These are phyloP conservation scores for Ceratotherium simum DNA, from an alignment of 2,113 vertebrate genomes.

Conservation along the genomic window DNA sequence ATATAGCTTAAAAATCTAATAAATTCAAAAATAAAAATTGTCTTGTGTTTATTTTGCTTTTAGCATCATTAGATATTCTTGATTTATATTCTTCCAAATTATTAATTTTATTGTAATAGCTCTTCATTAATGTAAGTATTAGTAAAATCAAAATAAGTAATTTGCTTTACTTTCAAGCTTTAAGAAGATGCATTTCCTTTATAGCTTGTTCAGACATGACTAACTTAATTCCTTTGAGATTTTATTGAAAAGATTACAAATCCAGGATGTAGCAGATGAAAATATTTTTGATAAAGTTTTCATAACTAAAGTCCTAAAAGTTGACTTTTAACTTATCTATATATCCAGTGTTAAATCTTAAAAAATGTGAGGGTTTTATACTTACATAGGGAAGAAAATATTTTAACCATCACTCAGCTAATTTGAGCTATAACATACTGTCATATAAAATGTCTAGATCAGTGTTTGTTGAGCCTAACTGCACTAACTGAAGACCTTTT, in stretches of 20 bases:
- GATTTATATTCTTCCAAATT: too few relatives aligned
- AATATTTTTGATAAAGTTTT: background rate
- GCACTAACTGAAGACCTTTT: background rate
- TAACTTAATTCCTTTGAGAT: constrained; percentile 10
- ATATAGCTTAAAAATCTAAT: too few relatives aligned
- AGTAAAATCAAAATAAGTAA: too few relatives aligned
- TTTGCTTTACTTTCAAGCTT: too few relatives aligned
- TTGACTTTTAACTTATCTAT: background rate
- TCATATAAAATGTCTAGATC: background rate
- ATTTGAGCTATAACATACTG: background rate
- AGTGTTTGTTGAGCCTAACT: background rate
- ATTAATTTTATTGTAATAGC: too few relatives aligned
- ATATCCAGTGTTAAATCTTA: background rate
- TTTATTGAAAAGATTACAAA: constrained; percentile 10
- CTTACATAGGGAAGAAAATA: background rate
- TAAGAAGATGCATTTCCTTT: background rate
- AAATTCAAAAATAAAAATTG: too few relatives aligned
- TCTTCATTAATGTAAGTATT: too few relatives aligned
- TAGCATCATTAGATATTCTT: too few relatives aligned
- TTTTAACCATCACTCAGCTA: background rate
- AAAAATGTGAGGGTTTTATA: background rate
- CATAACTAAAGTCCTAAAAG: background rate
- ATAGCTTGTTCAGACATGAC: background rate
- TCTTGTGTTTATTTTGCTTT: too few relatives aligned
- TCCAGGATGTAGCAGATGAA: background rate